A percentile compares a stretch with the other conserved stretches of the same genome.
Conservation (phyloP, 2,888 invertebrate genomes). For the Dasysyrphus albostriatus region DNA sequence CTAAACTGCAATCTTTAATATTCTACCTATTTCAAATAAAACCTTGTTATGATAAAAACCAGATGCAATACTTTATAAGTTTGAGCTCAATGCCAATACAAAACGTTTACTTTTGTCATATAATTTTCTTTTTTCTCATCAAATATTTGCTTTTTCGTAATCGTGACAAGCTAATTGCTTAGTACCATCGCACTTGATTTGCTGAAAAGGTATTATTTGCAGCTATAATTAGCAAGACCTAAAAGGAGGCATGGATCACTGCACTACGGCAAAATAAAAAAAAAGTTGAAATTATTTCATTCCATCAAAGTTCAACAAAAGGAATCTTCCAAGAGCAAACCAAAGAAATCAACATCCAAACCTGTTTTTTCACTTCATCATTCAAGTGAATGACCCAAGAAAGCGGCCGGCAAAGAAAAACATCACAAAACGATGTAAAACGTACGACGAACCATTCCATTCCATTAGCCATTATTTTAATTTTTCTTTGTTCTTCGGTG, state of each 20-base stretch:
- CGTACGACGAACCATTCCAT: neutral
- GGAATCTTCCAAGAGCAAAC: neutral
- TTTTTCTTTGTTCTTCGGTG: conserved; percentile 27
- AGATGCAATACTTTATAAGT: neutral
- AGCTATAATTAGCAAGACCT: neutral
- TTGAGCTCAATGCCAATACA: neutral
- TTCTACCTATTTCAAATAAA: neutral
- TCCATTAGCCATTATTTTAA: neutral
- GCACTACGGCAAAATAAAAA: neutral
- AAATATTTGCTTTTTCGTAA: neutral
- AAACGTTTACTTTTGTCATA: neutral
- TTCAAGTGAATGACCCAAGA: conserved; percentile 60
- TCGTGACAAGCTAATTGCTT: conserved; percentile 1
- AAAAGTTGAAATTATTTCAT: neutral
- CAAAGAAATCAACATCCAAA: conserved; percentile 21
- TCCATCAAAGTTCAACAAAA: neutral
- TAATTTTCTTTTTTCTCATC: neutral
- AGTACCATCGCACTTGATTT: neutral
- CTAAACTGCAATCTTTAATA: no score
- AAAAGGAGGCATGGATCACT: neutral
- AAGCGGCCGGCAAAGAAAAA: conserved; percentile 21
- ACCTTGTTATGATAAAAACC: neutral
- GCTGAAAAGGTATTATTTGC: neutral
- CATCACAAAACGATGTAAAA: conserved; percentile 3
- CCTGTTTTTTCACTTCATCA: conserved; percentile 37